Conservation (phyloP, 2,113 vertebrate genomes). For the Trematocara variabile region DNA sequence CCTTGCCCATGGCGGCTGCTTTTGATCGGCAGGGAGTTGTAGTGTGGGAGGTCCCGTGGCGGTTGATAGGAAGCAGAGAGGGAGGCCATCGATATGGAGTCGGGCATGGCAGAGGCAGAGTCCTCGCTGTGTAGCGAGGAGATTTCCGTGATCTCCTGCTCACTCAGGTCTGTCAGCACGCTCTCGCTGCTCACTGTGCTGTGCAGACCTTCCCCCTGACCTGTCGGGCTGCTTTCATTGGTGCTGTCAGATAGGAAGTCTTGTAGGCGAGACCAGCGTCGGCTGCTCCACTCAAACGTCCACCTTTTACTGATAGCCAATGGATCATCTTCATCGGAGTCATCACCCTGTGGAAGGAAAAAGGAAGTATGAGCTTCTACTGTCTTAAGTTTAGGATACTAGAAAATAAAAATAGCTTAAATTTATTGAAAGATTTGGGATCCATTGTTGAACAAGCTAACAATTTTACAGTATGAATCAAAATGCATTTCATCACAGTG, state of each 20-base stretch:
- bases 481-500: not conserved
- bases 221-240: slow-evolving; percentile 73
- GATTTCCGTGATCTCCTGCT: slow-evolving; percentile 83
- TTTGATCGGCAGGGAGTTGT: slow-evolving; percentile 77
- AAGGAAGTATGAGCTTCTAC: not conserved
- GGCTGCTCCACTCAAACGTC: slow-evolving; percentile 95
- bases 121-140: slow-evolving; percentile 89
- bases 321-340: slow-evolving; percentile 94
- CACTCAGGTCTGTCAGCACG: slow-evolving; percentile 90
- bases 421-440: not conserved
- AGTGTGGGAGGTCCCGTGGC: slow-evolving; percentile 68
- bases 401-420: not conserved
- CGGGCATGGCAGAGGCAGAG: slow-evolving; percentile 73
- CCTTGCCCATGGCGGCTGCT: slow-evolving; percentile 80
- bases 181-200: slow-evolving; percentile 92
- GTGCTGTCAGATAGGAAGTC: slow-evolving; percentile 77
- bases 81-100: slow-evolving; percentile 66
- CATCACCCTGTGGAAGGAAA: slow-evolving; percentile 79
- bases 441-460: not conserved
- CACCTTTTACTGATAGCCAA: slow-evolving; percentile 95
- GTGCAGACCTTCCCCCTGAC: slow-evolving; percentile 78
- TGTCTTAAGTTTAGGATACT: not conserved
- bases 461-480: not conserved
- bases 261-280: slow-evolving; percentile 92
- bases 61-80: slow-evolving; percentile 63